phyloP scores from a whole-genome alignment of 2,888 invertebrate genomes.

The Diabrotica balteata region DNA sequence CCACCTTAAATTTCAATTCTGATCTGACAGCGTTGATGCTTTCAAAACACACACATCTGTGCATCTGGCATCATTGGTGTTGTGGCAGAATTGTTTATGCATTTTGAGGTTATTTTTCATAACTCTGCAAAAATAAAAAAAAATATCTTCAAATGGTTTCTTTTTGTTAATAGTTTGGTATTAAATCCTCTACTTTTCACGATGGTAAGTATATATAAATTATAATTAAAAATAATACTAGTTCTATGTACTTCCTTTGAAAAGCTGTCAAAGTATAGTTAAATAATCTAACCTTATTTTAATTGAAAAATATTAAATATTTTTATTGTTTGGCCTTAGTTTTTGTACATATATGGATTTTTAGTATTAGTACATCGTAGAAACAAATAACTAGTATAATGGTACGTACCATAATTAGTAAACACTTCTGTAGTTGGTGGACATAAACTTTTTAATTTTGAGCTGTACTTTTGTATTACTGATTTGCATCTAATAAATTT shows the following conservation, averaged over 20 bases:
- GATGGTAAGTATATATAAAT: slow-evolving; percentile 51
- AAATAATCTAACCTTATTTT: slow-evolving; percentile 40
- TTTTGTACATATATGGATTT: background rate
- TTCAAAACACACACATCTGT: no score
- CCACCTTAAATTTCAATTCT: no score
- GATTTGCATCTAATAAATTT: no score
- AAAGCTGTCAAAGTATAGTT: slow-evolving; percentile 47
- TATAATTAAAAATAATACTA: slow-evolving; percentile 13
- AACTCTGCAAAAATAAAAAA: slow-evolving; percentile 49
- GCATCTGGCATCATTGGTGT: slow-evolving; percentile 9
- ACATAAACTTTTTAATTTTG: no score
- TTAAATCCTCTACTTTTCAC: slow-evolving; percentile 48
- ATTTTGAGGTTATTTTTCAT: slow-evolving; percentile 52
- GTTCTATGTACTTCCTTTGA: slow-evolving; percentile 27
- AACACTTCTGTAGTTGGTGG: no score
- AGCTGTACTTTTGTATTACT: no score
- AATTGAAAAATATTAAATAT: slow-evolving; percentile 8
- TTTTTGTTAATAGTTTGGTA: slow-evolving; percentile 51
- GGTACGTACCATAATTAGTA: no score
- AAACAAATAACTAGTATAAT: no score
- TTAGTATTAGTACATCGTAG: no score
- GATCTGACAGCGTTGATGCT: no score
- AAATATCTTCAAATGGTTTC: slow-evolving; percentile 51
- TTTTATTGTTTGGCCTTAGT: slow-evolving; percentile 9
- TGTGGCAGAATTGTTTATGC: slow-evolving; percentile 48